These are phyloP conservation scores for Sebastes nivosus DNA, from an alignment of 2,797 vertebrate species.

Conservation along the genomic window DNA sequence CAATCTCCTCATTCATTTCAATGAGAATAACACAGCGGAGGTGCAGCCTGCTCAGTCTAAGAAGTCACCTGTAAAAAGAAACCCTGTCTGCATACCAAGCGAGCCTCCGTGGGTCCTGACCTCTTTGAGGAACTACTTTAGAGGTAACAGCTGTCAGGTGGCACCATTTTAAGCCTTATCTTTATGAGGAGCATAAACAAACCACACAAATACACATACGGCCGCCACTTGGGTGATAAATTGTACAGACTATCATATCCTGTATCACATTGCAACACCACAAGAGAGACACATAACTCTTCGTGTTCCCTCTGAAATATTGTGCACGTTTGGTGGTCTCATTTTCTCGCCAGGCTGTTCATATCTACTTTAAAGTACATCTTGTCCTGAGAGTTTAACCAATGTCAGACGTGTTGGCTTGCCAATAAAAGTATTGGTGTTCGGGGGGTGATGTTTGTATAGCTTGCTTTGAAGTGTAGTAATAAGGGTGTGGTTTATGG, in stretches of 20 bases:
- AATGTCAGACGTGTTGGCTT: conserved; percentile 15
- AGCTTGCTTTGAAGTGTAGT: conserved; percentile 39
- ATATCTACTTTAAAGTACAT: not conserved
- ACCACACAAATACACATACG: not conserved
- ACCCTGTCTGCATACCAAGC: conserved; percentile 12
- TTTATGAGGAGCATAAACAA: conserved; percentile 35
- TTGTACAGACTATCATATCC: not conserved
- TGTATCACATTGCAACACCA: conserved; percentile 3
- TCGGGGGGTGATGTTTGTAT: conserved; percentile 22
- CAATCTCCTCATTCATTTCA: not conserved
- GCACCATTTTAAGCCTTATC: conserved; percentile 8
- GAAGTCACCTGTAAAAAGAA: conserved; percentile 12
- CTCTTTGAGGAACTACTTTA: not conserved
- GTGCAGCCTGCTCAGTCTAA: not conserved
- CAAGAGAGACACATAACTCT: conserved; percentile 8
- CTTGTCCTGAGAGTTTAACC: conserved; percentile 3
- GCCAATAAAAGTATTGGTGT: conserved; percentile 21
- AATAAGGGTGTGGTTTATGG: conserved; percentile 40
- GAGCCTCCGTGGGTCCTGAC: conserved; percentile 16
- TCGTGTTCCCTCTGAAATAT: conserved; percentile 14
- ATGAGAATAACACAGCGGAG: not conserved
- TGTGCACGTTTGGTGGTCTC: conserved; percentile 4
- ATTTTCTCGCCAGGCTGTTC: conserved; percentile 27
- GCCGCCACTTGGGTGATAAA: conserved; percentile 4
- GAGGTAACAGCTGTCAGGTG: conserved; percentile 31